phyloP scores from a whole-genome alignment of 2,797 vertebrate species.

The Yasuhikotakia modesta region DNA sequence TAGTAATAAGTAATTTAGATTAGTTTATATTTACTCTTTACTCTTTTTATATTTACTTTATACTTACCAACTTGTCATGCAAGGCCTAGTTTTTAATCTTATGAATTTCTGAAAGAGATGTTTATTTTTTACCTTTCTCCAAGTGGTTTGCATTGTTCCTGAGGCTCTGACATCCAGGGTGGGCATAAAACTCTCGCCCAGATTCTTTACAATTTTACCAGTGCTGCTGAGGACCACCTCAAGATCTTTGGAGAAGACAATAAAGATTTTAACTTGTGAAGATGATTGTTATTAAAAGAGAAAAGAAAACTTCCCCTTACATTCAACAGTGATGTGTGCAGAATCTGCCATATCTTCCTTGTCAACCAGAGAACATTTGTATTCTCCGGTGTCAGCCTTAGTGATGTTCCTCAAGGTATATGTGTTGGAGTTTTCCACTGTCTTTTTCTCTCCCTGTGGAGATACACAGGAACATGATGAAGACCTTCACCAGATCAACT shows the following conservation, averaged over 20 bases:
- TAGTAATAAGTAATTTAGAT: too few species aligned
- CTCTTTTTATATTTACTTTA: too few species aligned
- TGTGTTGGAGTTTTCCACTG: conserved; percentile 76
- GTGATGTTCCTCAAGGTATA: conserved; percentile 80
- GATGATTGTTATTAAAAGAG: neutral
- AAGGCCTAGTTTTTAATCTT: neutral
- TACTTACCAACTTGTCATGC: too few species aligned
- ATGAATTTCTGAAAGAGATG: neutral
- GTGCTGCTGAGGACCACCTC: conserved; percentile 85
- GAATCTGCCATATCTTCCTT: conserved; percentile 77
- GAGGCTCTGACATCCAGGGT: conserved; percentile 81
- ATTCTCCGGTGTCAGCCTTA: conserved; percentile 84
- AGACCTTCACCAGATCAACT: neutral
- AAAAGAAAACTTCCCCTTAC: conserved; percentile 76
- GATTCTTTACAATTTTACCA: conserved; percentile 79
- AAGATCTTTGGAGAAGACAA: conserved; percentile 78
- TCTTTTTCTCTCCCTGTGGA: conserved; percentile 81
- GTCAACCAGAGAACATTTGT: conserved; percentile 89
- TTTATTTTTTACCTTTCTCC: conserved; percentile 84
- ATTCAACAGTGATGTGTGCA: conserved; percentile 83
- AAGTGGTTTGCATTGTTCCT: conserved; percentile 78
- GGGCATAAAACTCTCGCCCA: conserved; percentile 80
- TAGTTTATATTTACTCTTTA: too few species aligned
- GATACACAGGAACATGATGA: conserved; percentile 6
- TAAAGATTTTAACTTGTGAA: neutral